Percentiles rank a stretch among this genome's conserved stretches.
Conservation (phyloP, 2,113 vertebrate species). For the Datnioides undecimradiatus region DNA sequence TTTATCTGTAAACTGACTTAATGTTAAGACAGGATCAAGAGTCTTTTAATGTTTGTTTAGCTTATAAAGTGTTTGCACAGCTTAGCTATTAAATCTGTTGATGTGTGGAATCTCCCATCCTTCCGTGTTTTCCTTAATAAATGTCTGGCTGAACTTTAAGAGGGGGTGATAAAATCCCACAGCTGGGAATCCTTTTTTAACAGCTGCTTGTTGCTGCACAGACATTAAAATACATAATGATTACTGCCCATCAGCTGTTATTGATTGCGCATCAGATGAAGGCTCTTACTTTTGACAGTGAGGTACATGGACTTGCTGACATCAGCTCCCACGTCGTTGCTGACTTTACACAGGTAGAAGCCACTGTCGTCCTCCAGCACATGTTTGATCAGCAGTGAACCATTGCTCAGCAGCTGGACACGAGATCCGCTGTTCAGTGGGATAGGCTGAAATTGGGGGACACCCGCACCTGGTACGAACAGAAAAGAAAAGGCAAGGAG, state of each 20-base stretch:
- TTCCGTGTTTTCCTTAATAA: background rate
- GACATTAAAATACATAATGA: constrained; percentile 32
- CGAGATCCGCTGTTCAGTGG: constrained; percentile 91
- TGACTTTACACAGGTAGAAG: constrained; percentile 99
- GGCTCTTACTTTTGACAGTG: constrained; percentile 99
- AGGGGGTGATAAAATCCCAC: background rate
- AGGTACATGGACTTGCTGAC: constrained; percentile 99
- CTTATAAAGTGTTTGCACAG: background rate
- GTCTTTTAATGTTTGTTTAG: background rate
- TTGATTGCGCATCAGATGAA: constrained; percentile 8
- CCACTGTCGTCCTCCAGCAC: constrained; percentile 98
- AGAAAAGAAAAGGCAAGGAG: background rate
- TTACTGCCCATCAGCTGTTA: constrained; percentile 24
- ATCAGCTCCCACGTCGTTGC: constrained; percentile 99
- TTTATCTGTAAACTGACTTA: background rate
- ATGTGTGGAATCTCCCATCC: background rate
- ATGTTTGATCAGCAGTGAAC: constrained; percentile 96
- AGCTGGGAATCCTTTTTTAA: constrained; percentile 1
- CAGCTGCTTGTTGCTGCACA: background rate
- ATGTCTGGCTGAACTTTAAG: constrained; percentile 1
- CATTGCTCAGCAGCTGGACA: constrained; percentile 94
- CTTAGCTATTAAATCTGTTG: background rate
- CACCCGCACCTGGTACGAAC: constrained; percentile 89
- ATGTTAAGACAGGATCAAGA: background rate
- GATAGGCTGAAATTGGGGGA: constrained; percentile 98